Evolutionary conservation across 2,113 vertebrate species (phyloP), one percentile per base, ranked within the genome.

Genomic region (Sciurus niger): DNA sequence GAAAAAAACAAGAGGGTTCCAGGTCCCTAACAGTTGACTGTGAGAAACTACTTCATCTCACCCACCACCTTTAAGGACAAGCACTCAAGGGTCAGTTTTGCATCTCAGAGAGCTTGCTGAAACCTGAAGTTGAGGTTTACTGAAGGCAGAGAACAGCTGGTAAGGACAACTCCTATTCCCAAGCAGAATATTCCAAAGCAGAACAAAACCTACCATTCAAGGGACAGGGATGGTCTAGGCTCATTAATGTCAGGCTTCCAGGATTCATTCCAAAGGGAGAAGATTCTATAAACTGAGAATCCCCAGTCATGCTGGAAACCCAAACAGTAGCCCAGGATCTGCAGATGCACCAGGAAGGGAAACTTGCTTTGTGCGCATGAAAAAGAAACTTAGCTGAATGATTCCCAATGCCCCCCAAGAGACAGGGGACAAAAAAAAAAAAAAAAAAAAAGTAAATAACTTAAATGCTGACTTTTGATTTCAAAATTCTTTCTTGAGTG

Each of bases 171-270:
- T 85, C 93, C 90, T 70, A 77, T 73, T 95, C 89, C 37, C 22
- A 53, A 67, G 94, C 73, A 74, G 84, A 94, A 86, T 68, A 92
- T 77, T 96, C 72, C 67, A 37, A 24, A 82, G 58, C 4, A 89
- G 96, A 98, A 98, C 98, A 98, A 97, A 97, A 95, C 96, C 93
- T 78, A 55, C 96, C 90, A 97, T 98, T 98, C 95, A 98, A 95
- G 70, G 89, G 78, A 92, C 68, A 73, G 76, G 93, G 77, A 84
- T 60, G 79, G 53, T 70, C 93, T 90, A 77, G 77, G 84, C 86
- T 97, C 96, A 82, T 95, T 97, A 84, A 83, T 83, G 90, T 97
- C 72, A 73, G 87, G 48, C 87, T 97, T 97, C 95, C 95, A 97
- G 96, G 87, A 96, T 94, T 83, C 85, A 87, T 96, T 96, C 97